phyloP scores from a whole-genome alignment of 2,888 invertebrate genomes.

The Patella depressa region DNA sequence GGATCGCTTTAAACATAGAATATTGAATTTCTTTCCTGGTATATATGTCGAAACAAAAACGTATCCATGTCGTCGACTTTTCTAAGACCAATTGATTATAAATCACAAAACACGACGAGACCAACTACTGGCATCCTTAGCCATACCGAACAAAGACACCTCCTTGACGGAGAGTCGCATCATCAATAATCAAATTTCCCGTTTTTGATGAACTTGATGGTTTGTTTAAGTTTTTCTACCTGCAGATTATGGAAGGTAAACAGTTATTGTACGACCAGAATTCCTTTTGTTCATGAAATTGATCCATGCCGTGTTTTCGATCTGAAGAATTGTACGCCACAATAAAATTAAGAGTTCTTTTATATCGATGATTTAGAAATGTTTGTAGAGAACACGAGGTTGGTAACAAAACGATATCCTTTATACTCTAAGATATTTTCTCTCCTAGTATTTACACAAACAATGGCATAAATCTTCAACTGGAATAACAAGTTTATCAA shows the following conservation, averaged over 20 bases:
- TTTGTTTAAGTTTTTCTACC: background rate
- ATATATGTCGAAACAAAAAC: slow-evolving; percentile 13
- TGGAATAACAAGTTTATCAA: background rate
- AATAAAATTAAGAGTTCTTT: slow-evolving; percentile 5
- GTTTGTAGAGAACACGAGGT: no score
- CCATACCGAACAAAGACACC: background rate
- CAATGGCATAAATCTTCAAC: slow-evolving; percentile 5
- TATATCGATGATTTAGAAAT: background rate
- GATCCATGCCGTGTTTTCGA: background rate
- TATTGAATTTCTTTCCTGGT: slow-evolving; percentile 5
- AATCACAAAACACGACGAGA: slow-evolving; percentile 6
- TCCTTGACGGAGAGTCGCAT: slow-evolving; percentile 7
- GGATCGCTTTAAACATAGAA: slow-evolving; percentile 1
- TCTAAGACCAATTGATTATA: background rate
- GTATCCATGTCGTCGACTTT: slow-evolving; percentile 5
- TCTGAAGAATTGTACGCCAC: background rate
- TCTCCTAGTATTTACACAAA: background rate
- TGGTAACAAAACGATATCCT: no score
- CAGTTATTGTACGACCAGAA: background rate
- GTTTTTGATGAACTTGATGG: background rate
- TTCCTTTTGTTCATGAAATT: slow-evolving; percentile 4
- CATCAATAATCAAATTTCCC: slow-evolving; percentile 12
- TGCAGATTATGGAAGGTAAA: slow-evolving; percentile 1
- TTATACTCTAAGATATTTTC: background rate
- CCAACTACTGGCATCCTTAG: background rate